These are phyloP conservation scores for Leguminivora glycinivorella DNA, from an alignment of 1,140 invertebrate species.

Conservation along the genomic window DNA sequence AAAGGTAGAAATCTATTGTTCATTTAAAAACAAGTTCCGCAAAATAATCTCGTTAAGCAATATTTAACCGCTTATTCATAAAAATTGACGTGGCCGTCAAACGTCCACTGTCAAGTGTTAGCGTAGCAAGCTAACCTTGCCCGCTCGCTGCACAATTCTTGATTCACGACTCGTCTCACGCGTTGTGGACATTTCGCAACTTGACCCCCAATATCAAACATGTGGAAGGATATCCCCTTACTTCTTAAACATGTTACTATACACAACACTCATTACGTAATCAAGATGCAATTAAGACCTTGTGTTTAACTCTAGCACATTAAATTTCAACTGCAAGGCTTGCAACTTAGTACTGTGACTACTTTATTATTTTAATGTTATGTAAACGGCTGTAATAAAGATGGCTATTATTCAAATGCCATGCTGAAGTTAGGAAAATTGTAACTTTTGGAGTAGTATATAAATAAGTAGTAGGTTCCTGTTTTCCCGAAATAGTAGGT, in stretches of 20 bases:
- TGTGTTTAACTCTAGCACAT: neutral
- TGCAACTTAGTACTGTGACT: neutral
- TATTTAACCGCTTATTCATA: neutral
- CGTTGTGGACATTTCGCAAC: constrained; percentile 30
- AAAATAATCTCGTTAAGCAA: neutral
- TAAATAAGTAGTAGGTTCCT: neutral
- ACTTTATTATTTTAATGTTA: constrained; percentile 18
- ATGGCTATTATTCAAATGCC: neutral
- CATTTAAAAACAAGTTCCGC: neutral
- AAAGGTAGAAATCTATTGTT: neutral
- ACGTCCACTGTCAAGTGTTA: constrained; percentile 19
- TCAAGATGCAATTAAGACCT: constrained; percentile 26
- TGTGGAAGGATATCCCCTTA: constrained; percentile 15
- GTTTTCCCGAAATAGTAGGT: neutral
- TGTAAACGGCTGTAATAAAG: constrained; percentile 7
- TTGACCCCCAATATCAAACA: constrained; percentile 11
- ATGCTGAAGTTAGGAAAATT: constrained; percentile 1
- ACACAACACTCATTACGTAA: constrained; percentile 1
- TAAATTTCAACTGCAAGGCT: constrained; percentile 13
- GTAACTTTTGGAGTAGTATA: neutral
- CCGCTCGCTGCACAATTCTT: constrained; percentile 38
- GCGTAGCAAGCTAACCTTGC: constrained; percentile 21
- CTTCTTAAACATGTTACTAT: constrained; percentile 17
- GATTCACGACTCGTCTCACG: constrained; percentile 43
- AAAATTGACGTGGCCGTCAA: neutral